Base-by-base conservation (phyloP, 2,113 vertebrate species). In the Cariama cristata region DNA sequence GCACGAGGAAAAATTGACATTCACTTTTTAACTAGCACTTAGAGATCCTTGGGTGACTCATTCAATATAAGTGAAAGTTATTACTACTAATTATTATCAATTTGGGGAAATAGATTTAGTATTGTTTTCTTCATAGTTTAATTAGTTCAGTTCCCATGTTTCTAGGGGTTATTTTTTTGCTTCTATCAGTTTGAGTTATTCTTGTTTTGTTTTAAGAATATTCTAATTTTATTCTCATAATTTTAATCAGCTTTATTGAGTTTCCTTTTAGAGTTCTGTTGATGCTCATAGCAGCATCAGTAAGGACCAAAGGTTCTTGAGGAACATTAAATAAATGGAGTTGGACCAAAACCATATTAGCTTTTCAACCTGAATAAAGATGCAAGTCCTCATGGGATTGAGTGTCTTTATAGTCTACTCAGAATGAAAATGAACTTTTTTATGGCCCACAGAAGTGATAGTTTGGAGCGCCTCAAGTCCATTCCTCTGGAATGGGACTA, bases 11-110 rank as follows among this genome's bases (percentile, higher is more conserved):
- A 79, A 60, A 80, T 14, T 72, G 86, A 75, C 30, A 22, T 40
- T 71, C 4, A 19, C 38, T 62, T 86, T 93, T 92, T 84, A 80
- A 74, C 60, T 79, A 72, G 14, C 27, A 67, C 30, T 90, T 91
- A 86, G 56, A 81, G 24, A 84, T 83, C 10, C 19, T 40, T 86
- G 24, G 21, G 42, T 92, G 83, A 91, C 38, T 93, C 63, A 79
- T 73, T 79, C 67, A 71, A 81, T 55, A 50, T 33, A 95, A 92
- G 11, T 56, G 50, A 66, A 92, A 92, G 14, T 86, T 88, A 90
- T 92, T 95, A 49, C 24, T 80, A 76, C 24, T 69, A 93, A 77
- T 96, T 97, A 86, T 95, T 95, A 62, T 67, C 47, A 83, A 4
- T 88, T 86, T 86, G 47, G 16, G 56, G 8, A 77, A 90, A 75